These are phyloP conservation scores for Branchellion lobata DNA, from an alignment of 2,888 invertebrate species.

Conservation along the genomic window DNA sequence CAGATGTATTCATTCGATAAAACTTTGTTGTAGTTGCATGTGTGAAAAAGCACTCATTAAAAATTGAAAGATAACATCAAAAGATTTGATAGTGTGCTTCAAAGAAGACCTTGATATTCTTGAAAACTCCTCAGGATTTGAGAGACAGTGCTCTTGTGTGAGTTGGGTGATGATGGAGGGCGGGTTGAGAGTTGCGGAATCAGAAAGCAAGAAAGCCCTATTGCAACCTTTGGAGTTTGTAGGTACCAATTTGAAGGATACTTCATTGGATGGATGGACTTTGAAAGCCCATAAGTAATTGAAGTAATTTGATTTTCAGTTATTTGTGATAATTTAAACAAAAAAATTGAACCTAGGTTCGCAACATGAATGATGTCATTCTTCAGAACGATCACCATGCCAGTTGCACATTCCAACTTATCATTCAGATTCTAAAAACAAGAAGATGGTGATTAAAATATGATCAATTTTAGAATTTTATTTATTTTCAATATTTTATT, in stretches of 20 bases:
- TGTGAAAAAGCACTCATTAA: no score
- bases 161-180: background rate
- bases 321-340: background rate
- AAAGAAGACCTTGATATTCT: background rate
- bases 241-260: no score
- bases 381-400: slow-evolving; percentile 74
- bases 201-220: slow-evolving; percentile 1
- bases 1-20: no score
- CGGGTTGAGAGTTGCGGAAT: background rate
- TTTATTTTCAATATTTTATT: no score
- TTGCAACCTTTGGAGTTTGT: background rate
- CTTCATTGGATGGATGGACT: no score
- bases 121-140: background rate
- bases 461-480: no score
- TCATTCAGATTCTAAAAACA: background rate
- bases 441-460: no score
- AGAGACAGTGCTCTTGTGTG: slow-evolving; percentile 9
- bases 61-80: no score
- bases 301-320: no score
- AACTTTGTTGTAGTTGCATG: no score
- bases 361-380: slow-evolving; percentile 69
- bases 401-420: slow-evolving; percentile 71
- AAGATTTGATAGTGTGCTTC: no score
- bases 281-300: no score
- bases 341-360: background rate